Evolutionary conservation across 2,888 invertebrate genomes (phyloP).

Genomic region (Eupithecia centaureata): DNA sequence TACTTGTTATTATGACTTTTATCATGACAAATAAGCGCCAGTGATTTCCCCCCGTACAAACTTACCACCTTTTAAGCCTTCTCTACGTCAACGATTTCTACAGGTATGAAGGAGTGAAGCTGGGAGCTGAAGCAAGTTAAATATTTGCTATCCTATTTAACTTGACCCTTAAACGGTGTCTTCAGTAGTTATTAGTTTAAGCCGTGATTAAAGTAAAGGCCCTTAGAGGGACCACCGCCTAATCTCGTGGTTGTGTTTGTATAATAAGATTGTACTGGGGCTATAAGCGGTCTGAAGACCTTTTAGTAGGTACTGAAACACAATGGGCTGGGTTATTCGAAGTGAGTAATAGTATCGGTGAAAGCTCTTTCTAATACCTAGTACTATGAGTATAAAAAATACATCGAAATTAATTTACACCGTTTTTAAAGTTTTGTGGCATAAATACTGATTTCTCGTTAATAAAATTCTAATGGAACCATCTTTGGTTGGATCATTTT

Average conservation of each 20-base stretch:
- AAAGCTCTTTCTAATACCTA: not conserved
- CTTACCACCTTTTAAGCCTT: not conserved
- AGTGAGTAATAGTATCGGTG: constrained; percentile 8
- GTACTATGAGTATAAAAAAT: too few relatives aligned
- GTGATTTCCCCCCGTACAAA: not conserved
- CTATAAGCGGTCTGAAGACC: constrained; percentile 18
- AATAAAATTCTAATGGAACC: too few relatives aligned
- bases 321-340: constrained; percentile 7
- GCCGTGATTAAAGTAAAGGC: constrained; percentile 24
- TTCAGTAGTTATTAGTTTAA: constrained; percentile 20
- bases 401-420: too few relatives aligned
- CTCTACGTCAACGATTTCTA: not conserved
- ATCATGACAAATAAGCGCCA: not conserved
- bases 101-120: not conserved
- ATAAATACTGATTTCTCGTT: too few relatives aligned
- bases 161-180: constrained; percentile 11
- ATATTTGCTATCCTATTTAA: constrained; percentile 4
- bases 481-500: too few relatives aligned
- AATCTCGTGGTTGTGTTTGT: constrained; percentile 35
- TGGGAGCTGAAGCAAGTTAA: not conserved
- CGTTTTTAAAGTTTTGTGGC: too few relatives aligned
- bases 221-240: constrained; percentile 23
- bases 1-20: not conserved
- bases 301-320: constrained; percentile 11
- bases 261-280: constrained; percentile 22